Evolutionary conservation across 2,113 vertebrate genomes (phyloP), one percentile per base, ranked within the genome.

Genomic region (Lepus europaeus): DNA sequence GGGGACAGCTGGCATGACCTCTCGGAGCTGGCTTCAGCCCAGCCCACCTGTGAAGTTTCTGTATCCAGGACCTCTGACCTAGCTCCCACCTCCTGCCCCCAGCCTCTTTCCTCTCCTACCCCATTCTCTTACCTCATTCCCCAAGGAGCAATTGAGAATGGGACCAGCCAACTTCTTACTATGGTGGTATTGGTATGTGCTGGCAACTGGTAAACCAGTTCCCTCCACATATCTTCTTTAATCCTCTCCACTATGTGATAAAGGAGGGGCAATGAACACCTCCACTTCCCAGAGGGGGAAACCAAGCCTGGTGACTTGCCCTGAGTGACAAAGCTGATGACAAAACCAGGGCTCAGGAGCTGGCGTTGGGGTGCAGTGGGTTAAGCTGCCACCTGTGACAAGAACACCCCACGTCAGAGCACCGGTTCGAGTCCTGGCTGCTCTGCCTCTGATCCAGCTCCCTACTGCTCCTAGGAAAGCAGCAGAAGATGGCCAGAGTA

Each of bases 241-340:
- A 87, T 33, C 85, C 64, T 59, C 76, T 72, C 72, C 19, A 69
- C 68, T 66, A 29, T 19, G 77, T 66, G 72, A 87, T 76, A 80
- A 81, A 33, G 69, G 27, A 68, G 51, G 72, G 61, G 20, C 9
- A 2, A 79, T 68, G 79, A 72, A 85, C 3, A 31, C 69, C 29
- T 74, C 53, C 61, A 29, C 39, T 66, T 91, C 76, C 66, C 17
- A 88, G 69, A 84, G 4, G 85, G 90, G 70, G 68, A 93, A 96
- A 86, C 5, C 4, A 4, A 78, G 90, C 77, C 63, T 45, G 56
- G 31, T 80, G 39, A 72, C 64, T 70, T 79, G 56, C 27, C 85
- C 3, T 12, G 36, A 73, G 56, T 53, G 80, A 45, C 49, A 68
- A 0, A 93, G 22, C 80, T 87, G 51, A 64, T 39, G 81, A 93